Percentiles rank a stretch among this genome's conserved stretches.
Conservation (phyloP, 2,113 vertebrate species). For the Phaetusa simplex region DNA sequence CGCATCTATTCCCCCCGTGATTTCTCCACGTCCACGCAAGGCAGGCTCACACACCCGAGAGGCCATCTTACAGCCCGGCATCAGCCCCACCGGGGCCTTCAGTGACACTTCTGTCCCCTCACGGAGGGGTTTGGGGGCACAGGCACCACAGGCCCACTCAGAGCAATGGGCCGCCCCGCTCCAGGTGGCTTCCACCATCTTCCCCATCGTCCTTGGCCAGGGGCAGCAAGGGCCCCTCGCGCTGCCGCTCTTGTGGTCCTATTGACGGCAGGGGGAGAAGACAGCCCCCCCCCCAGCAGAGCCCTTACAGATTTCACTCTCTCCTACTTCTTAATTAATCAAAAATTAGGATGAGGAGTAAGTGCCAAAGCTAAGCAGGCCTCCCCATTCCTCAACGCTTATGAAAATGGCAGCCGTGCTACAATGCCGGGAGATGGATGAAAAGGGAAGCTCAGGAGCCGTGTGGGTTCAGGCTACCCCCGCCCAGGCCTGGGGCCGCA, state of each 20-base stretch:
- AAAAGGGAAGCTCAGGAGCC: constrained; percentile 11
- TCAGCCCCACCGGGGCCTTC: background rate
- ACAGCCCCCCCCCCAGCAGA: background rate
- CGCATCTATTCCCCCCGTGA: background rate
- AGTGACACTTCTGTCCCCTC: background rate
- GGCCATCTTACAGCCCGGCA: constrained; percentile 43
- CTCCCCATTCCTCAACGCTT: background rate
- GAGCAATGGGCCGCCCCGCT: background rate
- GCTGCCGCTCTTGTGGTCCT: background rate
- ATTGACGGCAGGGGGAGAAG: background rate
- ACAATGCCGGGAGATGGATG: background rate
- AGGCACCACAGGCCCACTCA: too few species aligned
- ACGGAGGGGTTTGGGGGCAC: background rate
- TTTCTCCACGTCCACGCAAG: background rate
- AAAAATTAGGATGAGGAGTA: background rate
- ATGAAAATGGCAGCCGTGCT: constrained; percentile 27
- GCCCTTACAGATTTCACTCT: background rate
- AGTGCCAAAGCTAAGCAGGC: background rate
- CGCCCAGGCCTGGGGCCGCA: background rate
- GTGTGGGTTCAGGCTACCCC: background rate
- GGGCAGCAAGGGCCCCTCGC: background rate
- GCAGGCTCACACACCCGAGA: background rate
- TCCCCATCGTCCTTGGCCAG: background rate
- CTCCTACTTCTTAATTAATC: background rate
- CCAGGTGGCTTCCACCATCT: background rate